A percentile compares a stretch with the other conserved stretches of the same genome.
These are phyloP conservation scores for Tachina fera DNA, from an alignment of 2,888 invertebrate genomes.

Conservation along the genomic window DNA sequence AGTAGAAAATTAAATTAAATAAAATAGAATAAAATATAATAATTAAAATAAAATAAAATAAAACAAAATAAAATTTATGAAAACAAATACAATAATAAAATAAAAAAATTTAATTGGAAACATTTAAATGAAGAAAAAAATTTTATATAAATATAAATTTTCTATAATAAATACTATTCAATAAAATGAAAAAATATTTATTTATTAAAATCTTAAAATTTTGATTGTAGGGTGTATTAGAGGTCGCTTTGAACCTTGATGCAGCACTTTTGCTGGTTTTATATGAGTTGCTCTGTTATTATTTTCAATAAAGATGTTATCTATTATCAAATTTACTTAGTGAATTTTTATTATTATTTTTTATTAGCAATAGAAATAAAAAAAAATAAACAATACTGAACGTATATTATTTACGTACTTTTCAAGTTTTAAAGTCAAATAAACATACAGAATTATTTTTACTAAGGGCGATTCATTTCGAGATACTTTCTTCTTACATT, in stretches of 20 bases:
- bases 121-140: too few relatives aligned
- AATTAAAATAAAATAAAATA: too few relatives aligned
- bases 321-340: constrained; percentile 38
- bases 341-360: constrained; percentile 20
- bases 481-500: not conserved
- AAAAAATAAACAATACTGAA: constrained; percentile 47
- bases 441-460: not conserved
- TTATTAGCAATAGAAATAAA: constrained; percentile 40
- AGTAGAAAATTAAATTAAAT: too few relatives aligned
- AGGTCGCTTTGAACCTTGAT: not conserved
- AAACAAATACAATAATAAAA: not conserved
- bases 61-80: too few relatives aligned
- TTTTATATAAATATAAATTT: not conserved
- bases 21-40: too few relatives aligned
- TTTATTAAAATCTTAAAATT: not conserved
- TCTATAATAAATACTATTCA: too few relatives aligned
- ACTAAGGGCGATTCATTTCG: not conserved
- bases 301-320: constrained; percentile 26
- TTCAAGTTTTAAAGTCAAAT: not conserved
- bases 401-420: not conserved
- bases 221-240: not conserved
- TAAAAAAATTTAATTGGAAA: too few relatives aligned
- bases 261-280: not conserved
- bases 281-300: not conserved
- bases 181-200: not conserved